phyloP scores from a whole-genome alignment of 2,113 vertebrate genomes.

The Rana temporaria region DNA sequence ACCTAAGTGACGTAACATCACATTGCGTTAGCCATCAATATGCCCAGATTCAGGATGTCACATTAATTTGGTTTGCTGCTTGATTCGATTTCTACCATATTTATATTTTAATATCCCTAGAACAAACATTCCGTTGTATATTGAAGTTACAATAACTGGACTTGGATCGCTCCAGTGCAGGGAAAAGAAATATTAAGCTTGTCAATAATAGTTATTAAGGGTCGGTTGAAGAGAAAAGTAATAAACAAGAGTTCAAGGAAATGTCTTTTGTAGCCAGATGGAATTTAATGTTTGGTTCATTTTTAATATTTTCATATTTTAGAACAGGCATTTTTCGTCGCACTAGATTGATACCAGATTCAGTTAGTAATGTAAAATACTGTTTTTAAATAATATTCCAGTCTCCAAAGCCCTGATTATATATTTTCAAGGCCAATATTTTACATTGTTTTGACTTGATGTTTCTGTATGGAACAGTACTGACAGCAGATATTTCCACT shows the following conservation, averaged over 20 bases:
- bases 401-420: conserved; percentile 48
- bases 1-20: conserved; percentile 40
- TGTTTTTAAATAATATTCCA: conserved; percentile 39
- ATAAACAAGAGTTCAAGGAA: conserved; percentile 53
- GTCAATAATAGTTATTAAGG: conserved; percentile 58
- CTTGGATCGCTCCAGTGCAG: conserved; percentile 30
- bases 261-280: conserved; percentile 52
- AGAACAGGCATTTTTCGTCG: background rate
- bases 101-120: conserved; percentile 54
- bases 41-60: conserved; percentile 50
- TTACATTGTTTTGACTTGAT: conserved; percentile 46
- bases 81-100: conserved; percentile 56
- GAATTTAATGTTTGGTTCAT: conserved; percentile 55
- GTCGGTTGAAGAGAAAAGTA: conserved; percentile 54
- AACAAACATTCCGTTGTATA: conserved; percentile 55
- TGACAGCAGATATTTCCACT: conserved; percentile 40
- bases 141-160: conserved; percentile 55
- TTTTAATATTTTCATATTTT: conserved; percentile 55
- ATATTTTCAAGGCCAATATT: conserved; percentile 42
- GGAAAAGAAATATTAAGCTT: conserved; percentile 54
- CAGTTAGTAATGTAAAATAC: conserved; percentile 40
- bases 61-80: conserved; percentile 48
- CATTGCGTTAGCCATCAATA: conserved; percentile 50
- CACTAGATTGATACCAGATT: conserved; percentile 55
- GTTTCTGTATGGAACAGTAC: conserved; percentile 39